phyloP scores from a whole-genome alignment of 2,888 invertebrate genomes.

The Perizoma affinitatum region DNA sequence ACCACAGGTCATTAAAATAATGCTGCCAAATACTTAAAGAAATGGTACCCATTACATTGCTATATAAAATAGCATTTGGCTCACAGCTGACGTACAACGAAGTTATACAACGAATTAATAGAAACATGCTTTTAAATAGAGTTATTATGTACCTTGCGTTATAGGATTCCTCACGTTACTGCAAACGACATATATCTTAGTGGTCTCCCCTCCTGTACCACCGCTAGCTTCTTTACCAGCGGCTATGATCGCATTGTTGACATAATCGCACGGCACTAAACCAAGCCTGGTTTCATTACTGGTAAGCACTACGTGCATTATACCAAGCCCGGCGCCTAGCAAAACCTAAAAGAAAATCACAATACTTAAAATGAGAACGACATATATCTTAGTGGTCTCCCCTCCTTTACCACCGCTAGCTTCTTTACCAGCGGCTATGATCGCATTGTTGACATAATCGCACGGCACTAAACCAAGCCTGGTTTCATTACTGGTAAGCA shows the following conservation, averaged over 20 bases:
- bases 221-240: slow-evolving; percentile 27
- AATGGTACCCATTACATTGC: too few species aligned
- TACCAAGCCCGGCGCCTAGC: slow-evolving; percentile 17
- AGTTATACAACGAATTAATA: too few species aligned
- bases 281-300: not conserved
- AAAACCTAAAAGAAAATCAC: too few species aligned
- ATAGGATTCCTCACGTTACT: too few species aligned
- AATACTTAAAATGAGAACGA: too few species aligned
- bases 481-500: not conserved
- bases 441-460: slow-evolving; percentile 33
- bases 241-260: slow-evolving; percentile 31
- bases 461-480: slow-evolving; percentile 16
- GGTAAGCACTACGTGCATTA: slow-evolving; percentile 10
- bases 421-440: slow-evolving; percentile 29
- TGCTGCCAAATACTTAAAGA: too few species aligned
- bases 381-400: slow-evolving; percentile 11
- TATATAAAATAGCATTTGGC: too few species aligned
- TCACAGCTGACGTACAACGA: too few species aligned
- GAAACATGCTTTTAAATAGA: too few species aligned
- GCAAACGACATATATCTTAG: slow-evolving; percentile 8
- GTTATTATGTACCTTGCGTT: too few species aligned
- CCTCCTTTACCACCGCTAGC: slow-evolving; percentile 13
- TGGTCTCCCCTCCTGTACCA: slow-evolving; percentile 5
- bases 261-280: slow-evolving; percentile 26
- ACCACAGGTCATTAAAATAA: too few species aligned